Evolutionary conservation across 2,113 vertebrate species (phyloP).

Genomic region (Cyphomyrus discorhynchus): DNA sequence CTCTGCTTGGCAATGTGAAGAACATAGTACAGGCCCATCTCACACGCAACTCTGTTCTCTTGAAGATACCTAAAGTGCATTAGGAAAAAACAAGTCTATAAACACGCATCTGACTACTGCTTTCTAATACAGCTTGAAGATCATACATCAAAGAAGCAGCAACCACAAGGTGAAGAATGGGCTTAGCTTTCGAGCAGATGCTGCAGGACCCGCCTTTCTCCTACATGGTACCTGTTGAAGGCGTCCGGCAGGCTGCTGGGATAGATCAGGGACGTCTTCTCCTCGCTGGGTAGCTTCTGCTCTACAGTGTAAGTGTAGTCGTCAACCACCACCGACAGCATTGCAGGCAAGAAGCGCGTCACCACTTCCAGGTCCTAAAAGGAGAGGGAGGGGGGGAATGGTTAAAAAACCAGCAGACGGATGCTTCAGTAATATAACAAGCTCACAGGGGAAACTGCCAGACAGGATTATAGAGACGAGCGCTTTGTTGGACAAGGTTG

Average conservation of each 20-base stretch:
- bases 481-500: background rate
- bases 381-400: background rate
- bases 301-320: slow-evolving; percentile 87
- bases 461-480: background rate
- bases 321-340: slow-evolving; percentile 95
- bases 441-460: background rate
- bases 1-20: slow-evolving; percentile 89
- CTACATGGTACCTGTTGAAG: slow-evolving; percentile 69
- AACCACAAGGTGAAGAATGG: background rate
- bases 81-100: background rate
- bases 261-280: slow-evolving; percentile 72
- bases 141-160: background rate
- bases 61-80: slow-evolving; percentile 70
- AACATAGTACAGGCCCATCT: slow-evolving; percentile 89
- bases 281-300: slow-evolving; percentile 83
- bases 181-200: background rate
- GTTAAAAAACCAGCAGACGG: background rate
- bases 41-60: slow-evolving; percentile 90
- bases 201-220: background rate
- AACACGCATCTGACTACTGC: background rate
- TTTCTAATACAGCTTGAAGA: background rate
- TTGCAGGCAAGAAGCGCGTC: slow-evolving; percentile 83
- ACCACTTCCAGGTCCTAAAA: slow-evolving; percentile 81
- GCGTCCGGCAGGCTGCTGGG: slow-evolving; percentile 75
- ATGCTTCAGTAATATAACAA: background rate